A percentile compares a stretch with the other conserved stretches of the same genome.
Evolutionary conservation across 2,797 vertebrate species (phyloP).

Genomic region (Linurgus olivaceus): DNA sequence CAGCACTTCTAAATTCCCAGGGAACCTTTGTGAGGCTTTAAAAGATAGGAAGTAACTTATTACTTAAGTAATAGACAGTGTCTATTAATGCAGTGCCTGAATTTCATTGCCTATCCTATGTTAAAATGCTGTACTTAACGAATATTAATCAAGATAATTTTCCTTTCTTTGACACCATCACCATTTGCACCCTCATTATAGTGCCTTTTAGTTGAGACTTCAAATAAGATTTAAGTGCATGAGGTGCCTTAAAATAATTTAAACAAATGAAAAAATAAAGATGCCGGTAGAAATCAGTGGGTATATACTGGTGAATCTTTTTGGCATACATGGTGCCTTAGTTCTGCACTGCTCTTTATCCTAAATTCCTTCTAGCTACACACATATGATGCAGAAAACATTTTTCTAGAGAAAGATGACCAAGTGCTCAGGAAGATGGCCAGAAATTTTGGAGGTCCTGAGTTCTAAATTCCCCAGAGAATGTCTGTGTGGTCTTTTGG

Average conservation of each 20-base stretch:
- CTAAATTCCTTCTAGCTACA: not conserved
- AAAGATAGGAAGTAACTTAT: not conserved
- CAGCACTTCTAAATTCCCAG: not conserved
- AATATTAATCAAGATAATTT: conserved; percentile 34
- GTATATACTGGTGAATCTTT: not conserved
- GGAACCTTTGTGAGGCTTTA: not conserved
- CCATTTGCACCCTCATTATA: not conserved
- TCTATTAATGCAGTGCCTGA: not conserved
- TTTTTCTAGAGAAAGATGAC: not conserved
- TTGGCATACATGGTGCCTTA: not conserved
- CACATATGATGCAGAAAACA: not conserved
- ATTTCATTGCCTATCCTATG: not conserved
- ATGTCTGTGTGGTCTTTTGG: not conserved
- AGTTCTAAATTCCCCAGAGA: not conserved
- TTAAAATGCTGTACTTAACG: not conserved
- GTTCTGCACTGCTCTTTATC: not conserved
- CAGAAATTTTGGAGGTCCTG: not conserved
- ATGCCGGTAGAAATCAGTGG: not conserved
- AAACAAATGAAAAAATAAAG: not conserved
- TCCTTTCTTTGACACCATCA: not conserved
- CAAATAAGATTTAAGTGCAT: not conserved
- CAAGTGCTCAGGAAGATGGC: not conserved
- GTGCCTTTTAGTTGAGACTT: not conserved
- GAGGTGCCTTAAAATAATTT: not conserved
- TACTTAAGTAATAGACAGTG: not conserved